phyloP scores from a whole-genome alignment of 2,888 invertebrate species.

The Pammene fasciana region DNA sequence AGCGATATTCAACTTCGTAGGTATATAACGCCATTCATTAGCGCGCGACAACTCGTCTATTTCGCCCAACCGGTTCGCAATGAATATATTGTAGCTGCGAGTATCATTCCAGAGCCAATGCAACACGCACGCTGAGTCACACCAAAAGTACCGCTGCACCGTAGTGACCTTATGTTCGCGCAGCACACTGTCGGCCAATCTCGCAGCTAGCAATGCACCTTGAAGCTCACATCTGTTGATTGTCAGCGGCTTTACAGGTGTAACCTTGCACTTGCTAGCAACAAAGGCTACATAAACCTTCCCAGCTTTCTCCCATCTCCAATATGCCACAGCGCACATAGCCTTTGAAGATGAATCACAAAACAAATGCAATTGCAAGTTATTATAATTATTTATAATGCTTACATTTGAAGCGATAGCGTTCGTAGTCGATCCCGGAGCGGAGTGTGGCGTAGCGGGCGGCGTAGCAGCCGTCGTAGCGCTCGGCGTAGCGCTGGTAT shows the following conservation, averaged over 20 bases:
- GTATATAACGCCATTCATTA: slow-evolving; percentile 13
- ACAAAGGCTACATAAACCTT: slow-evolving; percentile 7
- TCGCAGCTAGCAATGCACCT: not conserved
- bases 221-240: not conserved
- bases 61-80: slow-evolving; percentile 5
- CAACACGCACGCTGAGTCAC: not conserved
- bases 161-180: not conserved
- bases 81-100: not conserved
- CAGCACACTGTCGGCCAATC: not conserved
- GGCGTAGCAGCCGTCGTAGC: too few species aligned
- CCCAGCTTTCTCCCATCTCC: not conserved
- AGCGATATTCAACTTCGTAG: slow-evolving; percentile 13
- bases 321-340: slow-evolving; percentile 1
- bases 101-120: slow-evolving; percentile 3
- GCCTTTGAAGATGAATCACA: not conserved
- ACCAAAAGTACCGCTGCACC: not conserved
- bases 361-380: not conserved
- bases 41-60: slow-evolving; percentile 7
- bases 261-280: not conserved
- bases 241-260: not conserved
- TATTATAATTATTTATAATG: too few species aligned
- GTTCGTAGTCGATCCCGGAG: too few species aligned
- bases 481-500: slow-evolving; percentile 6
- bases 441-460: too few species aligned
- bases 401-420: too few species aligned